phyloP scores from a whole-genome alignment of 2,797 vertebrate species.

The Siniperca undulata region DNA sequence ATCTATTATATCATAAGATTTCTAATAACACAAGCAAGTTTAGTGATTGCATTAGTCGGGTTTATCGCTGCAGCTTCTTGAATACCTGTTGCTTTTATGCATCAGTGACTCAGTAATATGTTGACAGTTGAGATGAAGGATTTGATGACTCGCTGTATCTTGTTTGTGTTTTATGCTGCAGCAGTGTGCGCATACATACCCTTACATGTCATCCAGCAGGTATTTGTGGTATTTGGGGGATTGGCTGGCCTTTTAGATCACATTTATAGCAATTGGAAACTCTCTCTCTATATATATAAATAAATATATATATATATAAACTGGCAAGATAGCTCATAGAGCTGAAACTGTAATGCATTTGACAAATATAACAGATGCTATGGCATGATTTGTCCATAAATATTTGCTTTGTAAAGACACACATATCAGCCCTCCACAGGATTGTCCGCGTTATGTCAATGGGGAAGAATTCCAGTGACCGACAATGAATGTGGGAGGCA shows the following conservation, averaged over 20 bases:
- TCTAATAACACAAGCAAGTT: slow-evolving; percentile 5
- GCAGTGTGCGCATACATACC: background rate
- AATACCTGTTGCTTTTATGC: slow-evolving; percentile 10
- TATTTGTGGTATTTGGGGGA: background rate
- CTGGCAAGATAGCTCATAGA: background rate
- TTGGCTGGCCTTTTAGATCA: background rate
- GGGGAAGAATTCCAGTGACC: slow-evolving; percentile 18
- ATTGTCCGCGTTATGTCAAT: background rate
- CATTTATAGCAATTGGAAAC: slow-evolving; percentile 2
- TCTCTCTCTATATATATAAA: background rate
- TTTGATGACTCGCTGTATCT: background rate
- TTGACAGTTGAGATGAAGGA: background rate
- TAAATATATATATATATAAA: too few species aligned
- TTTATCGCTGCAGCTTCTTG: slow-evolving; percentile 15
- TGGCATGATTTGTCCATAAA: background rate
- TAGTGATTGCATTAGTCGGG: background rate
- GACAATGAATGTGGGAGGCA: slow-evolving; percentile 20
- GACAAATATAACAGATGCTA: background rate
- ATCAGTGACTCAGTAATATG: background rate
- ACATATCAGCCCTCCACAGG: background rate
- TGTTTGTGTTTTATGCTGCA: slow-evolving; percentile 5
- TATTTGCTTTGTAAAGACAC: slow-evolving; percentile 10
- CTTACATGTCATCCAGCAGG: background rate
- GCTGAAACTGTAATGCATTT: slow-evolving; percentile 2
- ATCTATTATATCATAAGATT: background rate